Base-by-base conservation (phyloP, 2,113 vertebrate species). In the Bagarius yarrelli region DNA sequence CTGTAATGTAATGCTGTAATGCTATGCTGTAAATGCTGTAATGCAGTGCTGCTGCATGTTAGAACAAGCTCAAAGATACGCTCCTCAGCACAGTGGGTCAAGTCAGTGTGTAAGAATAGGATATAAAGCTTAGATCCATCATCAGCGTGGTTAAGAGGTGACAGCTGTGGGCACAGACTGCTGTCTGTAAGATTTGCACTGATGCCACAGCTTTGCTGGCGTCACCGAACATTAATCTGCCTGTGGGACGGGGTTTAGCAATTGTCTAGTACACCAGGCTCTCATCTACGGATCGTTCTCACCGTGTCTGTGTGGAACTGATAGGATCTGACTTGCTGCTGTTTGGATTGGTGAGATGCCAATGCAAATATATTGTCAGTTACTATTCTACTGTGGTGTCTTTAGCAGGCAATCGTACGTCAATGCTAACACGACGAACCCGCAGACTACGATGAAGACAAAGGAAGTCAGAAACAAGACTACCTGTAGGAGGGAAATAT, bases 161-260 rank as follows among this genome's bases (percentile, higher is more conserved):
- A 74, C 67, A 78, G 82, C 74, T 86, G 81, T 83, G 60, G 47
- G 69, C 78, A 78, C 50, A 52, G 32, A 60, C 50, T 61, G 78
- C 59, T 14, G 75, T 76, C 83, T 74, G 86, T 32, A 57, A 84
- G 81, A 83, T 87, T 80, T 81, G 85, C 78, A 75, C 56, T 55
- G 76, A 44, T 60, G 75, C 64, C 78, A 76, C 64, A 69, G 44
- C 36, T 84, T 79, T 40, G 77, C 87, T 92, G 89, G 92, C 87
- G 88, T 92, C 91, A 86, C 86, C 67, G 83, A 89, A 53, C 88
- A 87, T 90, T 91, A 91, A 93, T 94, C 91, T 92, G 91, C 86
- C 47, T 80, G 36, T 71, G 82, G 86, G 85, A 86, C 73, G 70
- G 67, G 85, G 76, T 93, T 93, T 91, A 92, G 90, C 90, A 93